Evolutionary conservation across 2,113 vertebrate genomes (phyloP), one percentile per base, ranked within the genome.

Genomic region (Raphicerus campestris): DNA sequence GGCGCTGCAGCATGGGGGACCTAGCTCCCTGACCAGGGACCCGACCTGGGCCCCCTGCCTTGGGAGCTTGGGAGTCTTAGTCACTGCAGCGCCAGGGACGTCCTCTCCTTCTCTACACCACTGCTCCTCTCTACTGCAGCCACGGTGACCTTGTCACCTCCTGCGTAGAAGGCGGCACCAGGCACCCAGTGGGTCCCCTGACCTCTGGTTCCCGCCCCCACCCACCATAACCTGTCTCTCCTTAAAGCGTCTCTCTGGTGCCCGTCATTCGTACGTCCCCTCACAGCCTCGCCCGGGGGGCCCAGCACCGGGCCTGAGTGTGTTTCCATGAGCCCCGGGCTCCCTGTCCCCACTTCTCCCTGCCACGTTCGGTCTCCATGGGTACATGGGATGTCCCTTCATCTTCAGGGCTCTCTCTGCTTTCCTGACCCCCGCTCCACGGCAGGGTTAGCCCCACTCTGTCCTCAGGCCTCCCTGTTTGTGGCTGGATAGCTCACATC

Each of bases 1-100:
- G 39, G 35, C 20, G 70, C 35, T 13, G 5, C 70, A 24, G 35
- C 10, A 13, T 0, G 35, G 42, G 70, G 0, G 39, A 26, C 0
- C 70, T 1, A 3, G 70, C 6, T 73, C 70, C 20, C 20, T 35
- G 70, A 13, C 20, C 70, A 13, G 35, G 70, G 35, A 6, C 24
- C n/a, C 19, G 20, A 7, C 10, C 70, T 42, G 70, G 22, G 70
- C 11, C 70, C 66, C 20, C 70, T 7, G 39, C 70, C 3, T 42
- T 26, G 70, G 70, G 22, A 26, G 70, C 66, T 19, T 8, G 0
- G 66, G 9, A 22, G 66, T 20, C 17, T 70, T 22, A 39, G 66
- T 35, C 10, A 11, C 35, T 6, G 35, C n/a, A 6, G n/a, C 66
- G 3, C 70, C 39, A 15, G 22, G 39, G 70, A 26, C 7, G 70